These are phyloP conservation scores for Caenorhabditis remanei DNA, from an alignment of 1,140 invertebrate genomes.

Conservation along the genomic window DNA sequence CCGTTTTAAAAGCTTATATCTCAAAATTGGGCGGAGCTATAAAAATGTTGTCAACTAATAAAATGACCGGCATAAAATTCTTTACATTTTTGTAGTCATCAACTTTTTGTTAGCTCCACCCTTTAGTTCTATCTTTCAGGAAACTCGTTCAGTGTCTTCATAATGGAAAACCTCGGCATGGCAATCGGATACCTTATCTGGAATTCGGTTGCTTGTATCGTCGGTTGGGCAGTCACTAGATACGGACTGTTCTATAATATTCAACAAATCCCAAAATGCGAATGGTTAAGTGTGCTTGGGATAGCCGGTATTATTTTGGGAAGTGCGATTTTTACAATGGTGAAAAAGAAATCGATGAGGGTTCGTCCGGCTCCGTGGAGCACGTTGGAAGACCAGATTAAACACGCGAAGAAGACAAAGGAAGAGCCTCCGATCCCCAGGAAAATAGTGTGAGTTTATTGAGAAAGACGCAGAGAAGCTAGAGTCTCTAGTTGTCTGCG, in stretches of 20 bases:
- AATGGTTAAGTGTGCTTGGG: not conserved
- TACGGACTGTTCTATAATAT: slow-evolving; percentile 26
- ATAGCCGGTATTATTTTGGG: not conserved
- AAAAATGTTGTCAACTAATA: no score
- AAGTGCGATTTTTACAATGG: not conserved
- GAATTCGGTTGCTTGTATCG: slow-evolving; percentile 44
- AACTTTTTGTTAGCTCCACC: no score
- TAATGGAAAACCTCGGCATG: slow-evolving; percentile 47
- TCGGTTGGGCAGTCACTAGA: slow-evolving; percentile 38
- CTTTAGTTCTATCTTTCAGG: slow-evolving; percentile 7
- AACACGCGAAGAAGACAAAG: not conserved
- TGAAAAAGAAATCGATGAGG: not conserved
- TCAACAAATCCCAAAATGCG: slow-evolving; percentile 11
- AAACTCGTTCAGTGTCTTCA: slow-evolving; percentile 34
- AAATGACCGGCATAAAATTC: no score
- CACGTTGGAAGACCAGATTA: not conserved
- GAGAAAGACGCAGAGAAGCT: not conserved
- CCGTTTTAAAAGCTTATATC: no score
- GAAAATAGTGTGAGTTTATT: not conserved
- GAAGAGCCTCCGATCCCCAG: not conserved
- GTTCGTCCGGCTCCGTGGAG: not conserved
- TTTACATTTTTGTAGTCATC: no score
- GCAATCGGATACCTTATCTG: slow-evolving; percentile 42
- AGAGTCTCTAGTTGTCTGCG: no score
- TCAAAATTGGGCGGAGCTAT: no score